Conservation (phyloP, 2,888 invertebrate genomes). For the Chromoteleia sp. region DNA sequence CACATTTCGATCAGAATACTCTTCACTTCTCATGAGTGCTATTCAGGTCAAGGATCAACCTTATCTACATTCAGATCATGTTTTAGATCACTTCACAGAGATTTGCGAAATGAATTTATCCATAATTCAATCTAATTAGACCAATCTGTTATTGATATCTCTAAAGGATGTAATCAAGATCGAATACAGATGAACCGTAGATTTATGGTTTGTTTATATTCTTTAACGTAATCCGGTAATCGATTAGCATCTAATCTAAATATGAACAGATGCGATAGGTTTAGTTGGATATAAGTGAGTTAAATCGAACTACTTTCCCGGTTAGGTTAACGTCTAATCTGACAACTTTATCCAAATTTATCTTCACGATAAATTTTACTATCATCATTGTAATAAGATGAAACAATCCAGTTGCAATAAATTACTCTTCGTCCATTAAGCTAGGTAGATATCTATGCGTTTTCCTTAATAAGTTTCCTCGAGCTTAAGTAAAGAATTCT, state of each 20-base stretch:
- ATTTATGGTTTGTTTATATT: slow-evolving; percentile 11
- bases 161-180: slow-evolving; percentile 13
- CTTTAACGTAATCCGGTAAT: background rate
- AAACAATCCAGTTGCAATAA: slow-evolving; percentile 1
- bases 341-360: slow-evolving; percentile 11
- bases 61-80: slow-evolving; percentile 26
- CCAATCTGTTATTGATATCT: slow-evolving; percentile 14
- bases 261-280: too few relatives aligned
- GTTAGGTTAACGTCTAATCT: background rate
- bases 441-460: background rate
- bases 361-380: slow-evolving; percentile 3
- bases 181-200: background rate
- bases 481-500: background rate
- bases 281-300: too few relatives aligned
- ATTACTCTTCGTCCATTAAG: background rate
- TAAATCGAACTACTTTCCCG: too few relatives aligned
- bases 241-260: slow-evolving; percentile 9
- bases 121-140: slow-evolving; percentile 32
- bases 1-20: slow-evolving; percentile 3
- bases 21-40: background rate
- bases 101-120: slow-evolving; percentile 41
- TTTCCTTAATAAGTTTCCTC: slow-evolving; percentile 4
- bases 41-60: slow-evolving; percentile 32
- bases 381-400: background rate
- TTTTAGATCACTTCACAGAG: slow-evolving; percentile 5